Conservation (phyloP, 2,888 invertebrate genomes). For the Brachypterus glaber region DNA sequence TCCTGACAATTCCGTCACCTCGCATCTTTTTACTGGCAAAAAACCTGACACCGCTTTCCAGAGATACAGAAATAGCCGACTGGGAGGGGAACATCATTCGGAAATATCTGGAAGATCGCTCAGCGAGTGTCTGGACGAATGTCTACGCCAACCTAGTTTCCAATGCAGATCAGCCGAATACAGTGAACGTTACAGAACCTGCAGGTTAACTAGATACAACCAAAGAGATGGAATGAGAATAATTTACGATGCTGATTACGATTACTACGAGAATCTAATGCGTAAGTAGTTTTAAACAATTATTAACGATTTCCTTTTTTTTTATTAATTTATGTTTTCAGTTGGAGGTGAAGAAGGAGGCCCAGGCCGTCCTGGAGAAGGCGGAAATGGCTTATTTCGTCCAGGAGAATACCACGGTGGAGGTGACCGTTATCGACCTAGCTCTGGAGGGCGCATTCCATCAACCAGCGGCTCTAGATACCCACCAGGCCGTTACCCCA, state of each 20-base stretch:
- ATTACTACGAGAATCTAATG: constrained; percentile 89
- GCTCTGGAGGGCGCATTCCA: constrained; percentile 20
- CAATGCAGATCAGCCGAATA: constrained; percentile 84
- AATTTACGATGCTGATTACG: constrained; percentile 84
- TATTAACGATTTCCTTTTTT: constrained; percentile 7
- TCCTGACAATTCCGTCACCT: constrained; percentile 77
- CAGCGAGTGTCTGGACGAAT: constrained; percentile 85
- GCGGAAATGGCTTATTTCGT: constrained; percentile 15
- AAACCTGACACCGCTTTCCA: constrained; percentile 84
- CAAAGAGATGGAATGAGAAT: constrained; percentile 81
- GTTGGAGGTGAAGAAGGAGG: constrained; percentile 31
- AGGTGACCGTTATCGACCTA: constrained; percentile 21
- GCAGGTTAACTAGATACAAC: constrained; percentile 76
- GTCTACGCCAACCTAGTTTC: constrained; percentile 79
- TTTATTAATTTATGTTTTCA: constrained; percentile 14
- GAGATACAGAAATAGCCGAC: constrained; percentile 73
- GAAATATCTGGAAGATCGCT: constrained; percentile 81
- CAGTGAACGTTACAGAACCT: constrained; percentile 75
- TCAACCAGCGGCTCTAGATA: constrained; percentile 22
- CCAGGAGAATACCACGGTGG: constrained; percentile 24
- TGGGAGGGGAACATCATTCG: constrained; percentile 82
- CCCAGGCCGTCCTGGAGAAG: constrained; percentile 21
- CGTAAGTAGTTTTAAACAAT: constrained; percentile 51
- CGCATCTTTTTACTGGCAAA: constrained; percentile 70
- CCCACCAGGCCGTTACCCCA: constrained; percentile 17